Percentiles rank a stretch among this genome's conserved stretches.
Conservation (phyloP, 2,113 vertebrate species). For the Hypanus sabinus region DNA sequence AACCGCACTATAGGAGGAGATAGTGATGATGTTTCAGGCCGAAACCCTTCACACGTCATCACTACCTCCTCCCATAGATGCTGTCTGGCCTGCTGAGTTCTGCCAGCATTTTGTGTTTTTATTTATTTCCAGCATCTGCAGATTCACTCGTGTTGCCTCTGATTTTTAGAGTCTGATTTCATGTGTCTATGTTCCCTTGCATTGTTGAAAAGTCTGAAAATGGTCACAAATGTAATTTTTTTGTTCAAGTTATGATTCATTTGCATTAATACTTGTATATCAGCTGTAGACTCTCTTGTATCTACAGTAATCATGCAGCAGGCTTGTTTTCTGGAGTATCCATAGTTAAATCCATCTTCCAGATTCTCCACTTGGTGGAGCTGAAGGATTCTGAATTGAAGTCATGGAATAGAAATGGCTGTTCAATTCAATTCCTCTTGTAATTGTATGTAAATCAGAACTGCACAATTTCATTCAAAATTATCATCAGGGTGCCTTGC, state of each 20-base stretch:
- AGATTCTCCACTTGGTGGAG: constrained; percentile 30
- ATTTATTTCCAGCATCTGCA: too few species aligned
- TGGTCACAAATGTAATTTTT: neutral
- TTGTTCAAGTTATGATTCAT: neutral
- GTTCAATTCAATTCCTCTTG: neutral
- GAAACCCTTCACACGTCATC: too few species aligned
- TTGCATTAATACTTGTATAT: neutral
- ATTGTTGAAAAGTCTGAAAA: neutral
- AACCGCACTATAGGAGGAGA: too few species aligned
- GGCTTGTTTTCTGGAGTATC: neutral
- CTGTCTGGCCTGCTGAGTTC: too few species aligned
- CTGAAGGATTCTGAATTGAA: constrained; percentile 18
- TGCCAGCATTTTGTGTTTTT: too few species aligned
- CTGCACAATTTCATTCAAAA: neutral
- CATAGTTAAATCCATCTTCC: neutral
- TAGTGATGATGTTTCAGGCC: too few species aligned
- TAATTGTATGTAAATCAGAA: neutral
- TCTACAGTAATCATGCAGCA: too few species aligned
- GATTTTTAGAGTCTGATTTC: too few species aligned
- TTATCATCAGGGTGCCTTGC: neutral
- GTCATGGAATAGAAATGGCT: neutral
- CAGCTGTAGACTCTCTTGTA: too few species aligned
- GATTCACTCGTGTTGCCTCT: too few species aligned
- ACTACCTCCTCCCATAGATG: too few species aligned
- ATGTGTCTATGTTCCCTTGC: neutral